Evolutionary conservation across 2,888 invertebrate species (phyloP).

Genomic region (Heliconius erato): DNA sequence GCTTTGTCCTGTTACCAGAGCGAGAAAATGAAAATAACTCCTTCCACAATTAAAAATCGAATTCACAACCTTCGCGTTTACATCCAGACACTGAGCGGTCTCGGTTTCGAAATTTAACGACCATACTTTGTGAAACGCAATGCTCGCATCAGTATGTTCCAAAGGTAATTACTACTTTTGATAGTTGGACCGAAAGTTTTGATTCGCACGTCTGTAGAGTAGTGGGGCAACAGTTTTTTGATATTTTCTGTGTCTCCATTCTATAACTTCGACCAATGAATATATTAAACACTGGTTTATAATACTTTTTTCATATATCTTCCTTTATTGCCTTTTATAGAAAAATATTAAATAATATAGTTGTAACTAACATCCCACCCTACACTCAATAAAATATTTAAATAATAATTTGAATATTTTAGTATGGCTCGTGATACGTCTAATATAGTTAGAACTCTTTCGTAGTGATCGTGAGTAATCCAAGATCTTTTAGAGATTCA

Average conservation of each 20-base stretch:
- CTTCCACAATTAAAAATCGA: background rate
- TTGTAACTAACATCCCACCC: too few species aligned
- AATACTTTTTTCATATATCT: too few species aligned
- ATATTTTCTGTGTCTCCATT: background rate
- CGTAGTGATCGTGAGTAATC: too few species aligned
- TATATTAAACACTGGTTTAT: background rate
- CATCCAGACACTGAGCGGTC: background rate
- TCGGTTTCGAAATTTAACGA: background rate
- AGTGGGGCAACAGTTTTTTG: background rate
- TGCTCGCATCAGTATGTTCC: conserved; percentile 6
- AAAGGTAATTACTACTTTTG: conserved; percentile 17
- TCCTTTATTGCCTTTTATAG: too few species aligned
- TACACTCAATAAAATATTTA: too few species aligned
- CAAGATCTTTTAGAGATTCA: too few species aligned
- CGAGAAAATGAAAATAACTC: background rate
- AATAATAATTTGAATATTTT: too few species aligned
- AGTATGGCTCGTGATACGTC: too few species aligned
- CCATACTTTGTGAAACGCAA: background rate
- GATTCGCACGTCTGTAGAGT: background rate
- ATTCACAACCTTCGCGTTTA: background rate
- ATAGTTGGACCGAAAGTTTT: conserved; percentile 4
- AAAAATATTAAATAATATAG: too few species aligned
- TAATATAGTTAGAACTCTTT: too few species aligned
- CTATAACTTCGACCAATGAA: background rate
- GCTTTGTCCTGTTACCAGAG: too few species aligned